Percentiles rank a stretch among this genome's conserved stretches.
Conservation (phyloP, 1,140 invertebrate genomes). For the Geopemphigus sp. region DNA sequence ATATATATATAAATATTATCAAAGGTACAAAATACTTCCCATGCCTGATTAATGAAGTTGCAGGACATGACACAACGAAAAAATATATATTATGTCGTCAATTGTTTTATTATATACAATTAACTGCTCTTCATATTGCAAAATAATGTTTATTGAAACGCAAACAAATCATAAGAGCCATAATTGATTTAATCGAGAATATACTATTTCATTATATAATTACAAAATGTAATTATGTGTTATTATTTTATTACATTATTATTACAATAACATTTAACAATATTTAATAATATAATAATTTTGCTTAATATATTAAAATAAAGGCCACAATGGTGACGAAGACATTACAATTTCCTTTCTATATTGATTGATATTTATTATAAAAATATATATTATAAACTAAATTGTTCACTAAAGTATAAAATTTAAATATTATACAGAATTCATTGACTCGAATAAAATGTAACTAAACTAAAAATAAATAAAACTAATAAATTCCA, state of each 20-base stretch:
- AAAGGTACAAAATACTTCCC: too few relatives aligned
- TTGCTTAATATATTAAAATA: constrained; percentile 32
- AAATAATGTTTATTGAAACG: background rate
- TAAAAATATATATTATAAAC: background rate
- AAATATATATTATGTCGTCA: too few relatives aligned
- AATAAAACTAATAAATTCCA: background rate
- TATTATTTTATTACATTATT: background rate
- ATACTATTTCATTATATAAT: background rate
- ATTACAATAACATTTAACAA: constrained; percentile 1
- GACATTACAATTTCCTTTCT: background rate
- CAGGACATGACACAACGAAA: too few relatives aligned
- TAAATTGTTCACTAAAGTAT: background rate
- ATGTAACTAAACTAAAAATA: background rate
- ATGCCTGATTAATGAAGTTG: too few relatives aligned
- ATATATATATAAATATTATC: too few relatives aligned
- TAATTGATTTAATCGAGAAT: background rate
- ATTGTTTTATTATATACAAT: too few relatives aligned
- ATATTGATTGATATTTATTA: background rate
- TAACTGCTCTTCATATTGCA: background rate
- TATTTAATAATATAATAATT: constrained; percentile 5
- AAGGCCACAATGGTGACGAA: constrained; percentile 26
- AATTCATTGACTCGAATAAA: too few relatives aligned
- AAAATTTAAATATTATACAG: background rate
- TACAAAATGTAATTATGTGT: background rate
- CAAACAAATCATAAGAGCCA: background rate